Evolutionary conservation across 2,113 vertebrate genomes (phyloP).

Genomic region (Calidris pygmaea): DNA sequence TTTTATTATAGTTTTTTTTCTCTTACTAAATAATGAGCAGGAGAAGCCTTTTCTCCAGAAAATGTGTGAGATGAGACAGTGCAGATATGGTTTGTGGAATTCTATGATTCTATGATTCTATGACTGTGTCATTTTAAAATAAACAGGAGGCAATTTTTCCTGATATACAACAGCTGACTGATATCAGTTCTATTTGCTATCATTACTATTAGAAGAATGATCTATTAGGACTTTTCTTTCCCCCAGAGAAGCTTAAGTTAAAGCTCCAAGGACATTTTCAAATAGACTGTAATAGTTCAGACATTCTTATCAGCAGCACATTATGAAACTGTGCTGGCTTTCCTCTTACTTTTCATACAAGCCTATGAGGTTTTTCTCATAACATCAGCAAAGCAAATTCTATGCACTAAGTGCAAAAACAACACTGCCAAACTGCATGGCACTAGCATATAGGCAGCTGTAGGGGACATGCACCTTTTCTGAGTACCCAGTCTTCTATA

Average conservation of each 20-base stretch:
- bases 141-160: constrained; percentile 34
- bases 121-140: neutral
- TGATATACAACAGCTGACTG: constrained; percentile 43
- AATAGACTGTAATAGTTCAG: constrained; percentile 38
- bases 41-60: constrained; percentile 3
- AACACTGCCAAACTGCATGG: neutral
- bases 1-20: neutral
- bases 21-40: neutral
- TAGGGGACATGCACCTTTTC: neutral
- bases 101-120: no score
- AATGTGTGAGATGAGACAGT: constrained; percentile 20
- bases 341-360: constrained; percentile 7
- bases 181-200: constrained; percentile 35
- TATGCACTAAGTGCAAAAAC: neutral
- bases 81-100: neutral
- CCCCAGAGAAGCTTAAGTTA: constrained; percentile 37
- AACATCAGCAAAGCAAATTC: neutral
- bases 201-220: constrained; percentile 35
- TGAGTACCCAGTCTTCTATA: neutral
- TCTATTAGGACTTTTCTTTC: constrained; percentile 56
- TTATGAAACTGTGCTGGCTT: constrained; percentile 36
- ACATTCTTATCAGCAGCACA: constrained; percentile 28
- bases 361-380: neutral
- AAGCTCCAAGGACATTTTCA: constrained; percentile 61
- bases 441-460: neutral